Conservation (phyloP, 2,797 vertebrate genomes). For the Rhyacichthys aspro region DNA sequence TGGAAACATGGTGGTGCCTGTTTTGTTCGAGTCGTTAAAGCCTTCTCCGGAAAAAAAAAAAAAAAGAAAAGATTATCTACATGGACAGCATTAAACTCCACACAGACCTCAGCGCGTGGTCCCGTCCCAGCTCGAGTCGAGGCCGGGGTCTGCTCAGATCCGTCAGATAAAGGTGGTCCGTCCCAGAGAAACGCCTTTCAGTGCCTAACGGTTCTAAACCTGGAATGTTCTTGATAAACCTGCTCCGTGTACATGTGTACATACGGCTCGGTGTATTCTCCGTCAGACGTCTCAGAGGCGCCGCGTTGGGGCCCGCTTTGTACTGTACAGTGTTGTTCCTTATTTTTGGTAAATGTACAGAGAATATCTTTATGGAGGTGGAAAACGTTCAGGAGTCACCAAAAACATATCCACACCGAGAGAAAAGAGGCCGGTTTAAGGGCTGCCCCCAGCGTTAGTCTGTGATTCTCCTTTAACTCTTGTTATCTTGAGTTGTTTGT, state of each 20-base stretch:
- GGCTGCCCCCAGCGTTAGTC: conserved; percentile 1
- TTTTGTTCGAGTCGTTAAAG: neutral
- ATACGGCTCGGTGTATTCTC: conserved; percentile 65
- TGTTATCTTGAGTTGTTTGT: too few species aligned
- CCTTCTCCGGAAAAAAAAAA: neutral
- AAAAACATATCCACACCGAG: conserved; percentile 8
- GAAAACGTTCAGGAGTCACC: conserved; percentile 1
- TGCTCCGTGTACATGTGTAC: conserved; percentile 76
- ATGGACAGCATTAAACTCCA: conserved; percentile 40
- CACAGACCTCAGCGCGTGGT: conserved; percentile 47
- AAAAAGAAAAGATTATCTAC: conserved; percentile 1
- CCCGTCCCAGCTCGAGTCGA: conserved; percentile 48
- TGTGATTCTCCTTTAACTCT: too few species aligned
- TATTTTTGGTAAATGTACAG: conserved; percentile 61
- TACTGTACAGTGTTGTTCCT: conserved; percentile 50
- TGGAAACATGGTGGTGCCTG: conserved; percentile 45
- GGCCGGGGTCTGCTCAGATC: conserved; percentile 60
- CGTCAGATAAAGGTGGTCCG: conserved; percentile 65
- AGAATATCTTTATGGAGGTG: conserved; percentile 35
- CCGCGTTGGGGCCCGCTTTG: conserved; percentile 39
- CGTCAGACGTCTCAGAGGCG: conserved; percentile 47
- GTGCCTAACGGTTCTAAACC: conserved; percentile 81
- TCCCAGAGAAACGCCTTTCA: conserved; percentile 80
- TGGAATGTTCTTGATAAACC: conserved; percentile 78
- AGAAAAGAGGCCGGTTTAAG: neutral